Evolutionary conservation across 2,113 vertebrate species (phyloP).

Genomic region (Amia ocellicauda): DNA sequence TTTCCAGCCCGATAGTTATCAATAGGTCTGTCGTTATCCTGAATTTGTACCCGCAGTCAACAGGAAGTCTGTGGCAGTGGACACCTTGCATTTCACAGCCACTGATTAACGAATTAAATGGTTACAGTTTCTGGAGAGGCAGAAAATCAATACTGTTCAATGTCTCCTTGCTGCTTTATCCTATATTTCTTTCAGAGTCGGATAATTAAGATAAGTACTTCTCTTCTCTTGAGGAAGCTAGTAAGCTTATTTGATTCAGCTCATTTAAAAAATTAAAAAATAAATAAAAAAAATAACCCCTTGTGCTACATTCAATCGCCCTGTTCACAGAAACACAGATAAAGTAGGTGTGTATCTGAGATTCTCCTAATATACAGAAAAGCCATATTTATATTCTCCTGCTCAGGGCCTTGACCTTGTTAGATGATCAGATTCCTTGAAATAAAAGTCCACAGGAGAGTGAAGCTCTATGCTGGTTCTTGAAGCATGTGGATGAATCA

Average conservation of each 20-base stretch:
- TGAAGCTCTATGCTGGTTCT: no score
- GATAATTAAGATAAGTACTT: not conserved
- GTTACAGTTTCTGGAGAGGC: not conserved
- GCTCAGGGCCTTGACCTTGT: no score
- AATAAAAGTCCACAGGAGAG: no score
- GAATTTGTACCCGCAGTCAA: not conserved
- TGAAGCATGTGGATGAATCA: no score
- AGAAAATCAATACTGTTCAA: constrained; percentile 6
- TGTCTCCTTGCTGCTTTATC: not conserved
- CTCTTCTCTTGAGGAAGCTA: not conserved
- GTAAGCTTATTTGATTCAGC: not conserved
- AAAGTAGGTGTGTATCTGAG: no score
- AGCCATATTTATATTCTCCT: no score
- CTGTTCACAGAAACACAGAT: no score
- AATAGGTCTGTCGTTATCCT: not conserved
- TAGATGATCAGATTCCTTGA: no score
- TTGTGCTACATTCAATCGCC: no score
- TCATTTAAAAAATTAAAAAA: no score
- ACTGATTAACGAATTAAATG: constrained; percentile 1
- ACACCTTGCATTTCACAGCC: not conserved
- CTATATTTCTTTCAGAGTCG: not conserved
- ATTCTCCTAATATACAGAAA: no score
- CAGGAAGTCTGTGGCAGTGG: not conserved
- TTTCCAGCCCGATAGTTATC: not conserved
- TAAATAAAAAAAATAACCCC: no score